Percentiles rank a stretch among this genome's conserved stretches.
Conservation (phyloP, 2,888 invertebrate genomes). For the Papilio demoleus region DNA sequence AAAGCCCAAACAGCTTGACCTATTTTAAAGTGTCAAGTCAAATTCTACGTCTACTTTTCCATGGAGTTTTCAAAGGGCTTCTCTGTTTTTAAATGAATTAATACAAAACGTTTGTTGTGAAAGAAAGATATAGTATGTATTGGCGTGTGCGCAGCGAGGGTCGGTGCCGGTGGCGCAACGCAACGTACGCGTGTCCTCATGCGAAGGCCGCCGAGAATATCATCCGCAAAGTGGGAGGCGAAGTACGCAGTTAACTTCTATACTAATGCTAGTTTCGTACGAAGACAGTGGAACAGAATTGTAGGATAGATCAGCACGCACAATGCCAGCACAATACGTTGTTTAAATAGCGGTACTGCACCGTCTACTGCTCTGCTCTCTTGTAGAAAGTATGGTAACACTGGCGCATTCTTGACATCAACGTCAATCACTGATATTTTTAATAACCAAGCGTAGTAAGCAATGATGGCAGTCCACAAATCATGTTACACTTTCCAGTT, state of each 20-base stretch:
- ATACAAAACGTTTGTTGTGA: not conserved
- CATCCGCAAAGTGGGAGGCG: conserved; percentile 13
- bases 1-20: too few species aligned
- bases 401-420: too few species aligned
- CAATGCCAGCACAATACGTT: too few species aligned
- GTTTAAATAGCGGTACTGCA: not conserved
- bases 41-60: not conserved
- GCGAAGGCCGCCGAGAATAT: conserved; percentile 44
- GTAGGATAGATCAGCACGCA: too few species aligned
- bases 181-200: conserved; percentile 56
- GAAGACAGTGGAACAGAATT: not conserved
- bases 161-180: conserved; percentile 54
- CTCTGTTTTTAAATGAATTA: not conserved
- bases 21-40: not conserved
- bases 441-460: too few species aligned
- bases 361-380: not conserved
- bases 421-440: too few species aligned
- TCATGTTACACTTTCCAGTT: not conserved
- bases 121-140: conserved; percentile 17
- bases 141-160: conserved; percentile 42
- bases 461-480: not conserved
- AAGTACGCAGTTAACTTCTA: conserved; percentile 12
- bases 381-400: too few species aligned
- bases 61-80: not conserved
- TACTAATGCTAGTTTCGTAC: not conserved